Evolutionary conservation across 2,113 vertebrate genomes (phyloP).

Genomic region (Chloroceryle aenea): DNA sequence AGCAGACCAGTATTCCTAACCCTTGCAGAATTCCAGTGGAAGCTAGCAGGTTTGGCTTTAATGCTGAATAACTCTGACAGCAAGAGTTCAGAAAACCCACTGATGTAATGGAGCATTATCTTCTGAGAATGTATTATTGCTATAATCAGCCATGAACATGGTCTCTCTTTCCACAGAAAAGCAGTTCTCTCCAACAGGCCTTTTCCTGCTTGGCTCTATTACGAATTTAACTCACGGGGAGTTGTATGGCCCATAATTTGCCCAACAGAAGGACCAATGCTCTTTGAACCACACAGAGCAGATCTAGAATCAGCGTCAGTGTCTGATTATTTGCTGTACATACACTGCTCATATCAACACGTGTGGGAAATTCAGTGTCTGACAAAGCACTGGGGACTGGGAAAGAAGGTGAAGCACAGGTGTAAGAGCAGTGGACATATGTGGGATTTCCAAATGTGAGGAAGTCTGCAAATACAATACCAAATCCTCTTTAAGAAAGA

Average conservation of each 20-base stretch:
- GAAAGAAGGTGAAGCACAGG: background rate
- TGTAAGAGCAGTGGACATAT: background rate
- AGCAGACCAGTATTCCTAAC: background rate
- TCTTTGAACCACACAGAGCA: background rate
- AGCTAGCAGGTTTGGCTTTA: background rate
- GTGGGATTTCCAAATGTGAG: background rate
- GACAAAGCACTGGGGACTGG: background rate
- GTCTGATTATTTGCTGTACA: background rate
- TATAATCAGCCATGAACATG: background rate
- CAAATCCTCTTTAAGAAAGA: background rate
- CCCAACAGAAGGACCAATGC: background rate
- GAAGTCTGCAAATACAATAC: background rate
- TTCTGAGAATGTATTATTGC: background rate
- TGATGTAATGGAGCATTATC: background rate
- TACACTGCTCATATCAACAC: background rate
- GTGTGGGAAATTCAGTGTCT: fast-evolving
- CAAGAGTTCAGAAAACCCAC: background rate
- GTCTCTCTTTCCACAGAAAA: background rate
- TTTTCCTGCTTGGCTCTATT: background rate
- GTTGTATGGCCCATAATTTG: background rate
- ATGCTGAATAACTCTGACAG: background rate
- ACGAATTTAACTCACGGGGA: fast-evolving
- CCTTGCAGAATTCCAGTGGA: background rate
- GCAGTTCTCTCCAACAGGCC: background rate
- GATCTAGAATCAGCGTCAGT: background rate